These are phyloP conservation scores for Cryptotermes secundus DNA, from an alignment of 1,140 invertebrate genomes.

Conservation along the genomic window DNA sequence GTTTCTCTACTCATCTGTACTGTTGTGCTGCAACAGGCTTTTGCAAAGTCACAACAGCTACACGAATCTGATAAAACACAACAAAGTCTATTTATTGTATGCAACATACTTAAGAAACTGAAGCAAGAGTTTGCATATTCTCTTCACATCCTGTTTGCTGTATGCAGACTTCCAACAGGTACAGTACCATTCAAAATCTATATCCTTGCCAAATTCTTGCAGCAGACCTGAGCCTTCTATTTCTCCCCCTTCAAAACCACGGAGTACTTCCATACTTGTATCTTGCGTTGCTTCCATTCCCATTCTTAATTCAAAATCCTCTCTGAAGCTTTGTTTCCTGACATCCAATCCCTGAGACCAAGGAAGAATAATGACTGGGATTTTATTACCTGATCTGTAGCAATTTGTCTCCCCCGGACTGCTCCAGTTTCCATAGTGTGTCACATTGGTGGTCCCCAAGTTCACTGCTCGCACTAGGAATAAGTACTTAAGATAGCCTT, in stretches of 20 bases:
- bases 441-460: conserved; percentile 41
- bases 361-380: conserved; percentile 25
- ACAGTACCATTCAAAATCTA: not conserved
- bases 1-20: too few relatives aligned
- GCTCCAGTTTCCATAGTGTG: conserved; percentile 51
- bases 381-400: conserved; percentile 40
- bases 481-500: conserved; percentile 43
- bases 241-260: not conserved
- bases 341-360: not conserved
- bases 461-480: conserved; percentile 52
- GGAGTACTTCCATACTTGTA: not conserved
- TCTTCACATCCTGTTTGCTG: not conserved
- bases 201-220: not conserved
- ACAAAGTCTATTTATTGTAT: not conserved
- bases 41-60: too few relatives aligned
- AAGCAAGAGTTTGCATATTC: not conserved
- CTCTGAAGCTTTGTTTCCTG: not conserved
- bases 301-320: not conserved
- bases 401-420: conserved; percentile 48
- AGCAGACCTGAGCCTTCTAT: not conserved
- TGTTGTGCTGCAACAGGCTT: too few relatives aligned
- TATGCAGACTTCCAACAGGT: not conserved
- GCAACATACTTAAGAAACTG: not conserved
- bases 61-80: too few relatives aligned
- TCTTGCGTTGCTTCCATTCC: not conserved